Percentiles rank a stretch among this genome's conserved stretches.
Conservation (phyloP, 1,140 invertebrate species). For the Chionoecetes opilio region DNA sequence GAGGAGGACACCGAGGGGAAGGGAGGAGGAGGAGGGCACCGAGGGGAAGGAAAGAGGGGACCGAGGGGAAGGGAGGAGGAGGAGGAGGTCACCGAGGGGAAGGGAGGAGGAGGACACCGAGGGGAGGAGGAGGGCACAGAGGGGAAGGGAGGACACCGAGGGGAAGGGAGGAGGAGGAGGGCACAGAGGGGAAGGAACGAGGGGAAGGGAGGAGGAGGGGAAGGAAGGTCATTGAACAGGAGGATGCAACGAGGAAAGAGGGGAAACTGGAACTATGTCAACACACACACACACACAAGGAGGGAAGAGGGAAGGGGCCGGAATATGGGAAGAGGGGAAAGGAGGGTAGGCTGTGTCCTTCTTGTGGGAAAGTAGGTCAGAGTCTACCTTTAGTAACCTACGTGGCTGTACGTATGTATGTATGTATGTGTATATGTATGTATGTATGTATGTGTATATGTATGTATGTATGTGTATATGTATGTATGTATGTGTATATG, state of each 20-base stretch:
- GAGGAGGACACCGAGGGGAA: not conserved
- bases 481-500: slow-evolving; percentile 44
- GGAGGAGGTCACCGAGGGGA: not conserved
- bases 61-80: not conserved
- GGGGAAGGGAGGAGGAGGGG: no score
- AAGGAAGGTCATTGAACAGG: no score
- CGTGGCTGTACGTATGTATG: not conserved
- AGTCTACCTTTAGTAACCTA: not conserved
- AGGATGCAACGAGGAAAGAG: no score
- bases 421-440: slow-evolving; percentile 58
- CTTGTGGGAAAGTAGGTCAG: not conserved
- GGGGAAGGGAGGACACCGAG: not conserved
- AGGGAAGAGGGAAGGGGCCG: not conserved
- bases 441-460: slow-evolving; percentile 48
- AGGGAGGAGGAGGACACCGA: not conserved
- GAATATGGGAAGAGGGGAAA: no score
- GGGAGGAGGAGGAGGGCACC: no score
- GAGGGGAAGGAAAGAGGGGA: no score
- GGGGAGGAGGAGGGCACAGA: not conserved
- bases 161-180: not conserved
- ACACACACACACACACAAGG: not conserved
- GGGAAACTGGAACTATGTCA: not conserved
- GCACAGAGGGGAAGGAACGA: no score
- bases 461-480: no score
- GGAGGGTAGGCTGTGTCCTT: not conserved